Conservation (phyloP, 2,888 invertebrate species). For the Kuschelorhynchus macadamiae region DNA sequence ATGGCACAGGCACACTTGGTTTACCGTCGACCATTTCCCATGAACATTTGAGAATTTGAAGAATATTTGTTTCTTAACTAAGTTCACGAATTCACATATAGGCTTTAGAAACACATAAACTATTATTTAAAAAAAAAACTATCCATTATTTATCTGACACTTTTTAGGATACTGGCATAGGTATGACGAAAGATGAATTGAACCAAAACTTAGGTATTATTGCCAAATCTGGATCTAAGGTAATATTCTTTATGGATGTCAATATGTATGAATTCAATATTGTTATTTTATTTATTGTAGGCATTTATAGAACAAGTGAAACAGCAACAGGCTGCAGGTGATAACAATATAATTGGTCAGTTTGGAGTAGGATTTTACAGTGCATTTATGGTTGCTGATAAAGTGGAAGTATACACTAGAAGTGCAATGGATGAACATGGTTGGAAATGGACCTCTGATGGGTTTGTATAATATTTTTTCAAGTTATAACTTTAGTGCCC, state of each 20-base stretch:
- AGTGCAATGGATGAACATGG: slow-evolving; percentile 80
- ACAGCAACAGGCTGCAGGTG: slow-evolving; percentile 72
- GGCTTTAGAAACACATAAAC: too few relatives aligned
- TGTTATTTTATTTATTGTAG: slow-evolving; percentile 64
- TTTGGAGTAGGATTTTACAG: slow-evolving; percentile 99
- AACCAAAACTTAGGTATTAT: slow-evolving; percentile 94
- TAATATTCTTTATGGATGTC: slow-evolving; percentile 58
- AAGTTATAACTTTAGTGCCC: not conserved
- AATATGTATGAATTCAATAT: not conserved
- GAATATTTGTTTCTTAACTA: too few relatives aligned
- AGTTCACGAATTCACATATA: too few relatives aligned
- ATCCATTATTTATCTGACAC: too few relatives aligned
- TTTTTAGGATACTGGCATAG: slow-evolving; percentile 89
- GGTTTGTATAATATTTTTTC: slow-evolving; percentile 71
- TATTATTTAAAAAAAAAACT: too few relatives aligned
- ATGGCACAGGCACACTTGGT: too few relatives aligned
- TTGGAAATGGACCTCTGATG: slow-evolving; percentile 92
- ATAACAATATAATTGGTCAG: slow-evolving; percentile 91
- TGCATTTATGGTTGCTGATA: slow-evolving; percentile 96
- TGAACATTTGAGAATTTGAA: too few relatives aligned
- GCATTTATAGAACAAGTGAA: slow-evolving; percentile 90
- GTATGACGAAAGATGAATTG: slow-evolving; percentile 95
- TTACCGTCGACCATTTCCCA: too few relatives aligned
- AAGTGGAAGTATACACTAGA: slow-evolving; percentile 92
- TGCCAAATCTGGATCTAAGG: slow-evolving; percentile 95